Evolutionary conservation across 53 echinoderm and acorn worm genomes (phyloP).

Genomic region (Echinarachnius parma): DNA sequence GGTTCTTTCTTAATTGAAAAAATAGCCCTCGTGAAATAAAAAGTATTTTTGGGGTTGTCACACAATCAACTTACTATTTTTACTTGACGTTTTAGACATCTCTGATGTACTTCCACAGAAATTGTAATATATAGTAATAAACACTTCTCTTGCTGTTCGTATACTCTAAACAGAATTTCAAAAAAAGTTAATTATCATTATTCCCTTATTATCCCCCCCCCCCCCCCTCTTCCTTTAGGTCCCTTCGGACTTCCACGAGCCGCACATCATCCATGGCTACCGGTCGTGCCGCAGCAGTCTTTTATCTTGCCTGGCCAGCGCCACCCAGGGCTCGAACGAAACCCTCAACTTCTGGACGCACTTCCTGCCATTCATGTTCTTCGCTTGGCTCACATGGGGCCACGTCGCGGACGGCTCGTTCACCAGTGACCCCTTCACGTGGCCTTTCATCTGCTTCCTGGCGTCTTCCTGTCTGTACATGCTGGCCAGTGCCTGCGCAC

Average conservation of each 20-base stretch:
- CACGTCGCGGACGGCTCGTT: constrained; percentile 35
- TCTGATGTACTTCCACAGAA: no score
- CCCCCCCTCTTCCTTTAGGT: constrained; percentile 36
- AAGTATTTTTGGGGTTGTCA: no score
- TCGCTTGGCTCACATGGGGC: constrained; percentile 46
- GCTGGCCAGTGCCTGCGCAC: constrained; percentile 68
- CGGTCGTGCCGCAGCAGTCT: constrained; percentile 80
- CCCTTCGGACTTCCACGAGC: constrained; percentile 79
- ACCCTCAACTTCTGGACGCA: constrained; percentile 97
- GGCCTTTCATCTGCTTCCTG: constrained; percentile 69
- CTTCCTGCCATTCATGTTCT: constrained; percentile 63
- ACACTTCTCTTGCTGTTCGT: no score
- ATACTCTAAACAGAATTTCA: no score
- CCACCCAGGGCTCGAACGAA: constrained; percentile 79
- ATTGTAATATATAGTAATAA: no score
- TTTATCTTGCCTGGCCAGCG: constrained; percentile 69
- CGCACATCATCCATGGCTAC: constrained; percentile 83
- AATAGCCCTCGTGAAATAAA: no score
- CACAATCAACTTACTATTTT: no score
- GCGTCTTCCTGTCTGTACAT: constrained; percentile 63
- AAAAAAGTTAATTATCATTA: no score
- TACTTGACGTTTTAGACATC: no score
- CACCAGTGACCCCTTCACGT: constrained; percentile 68
- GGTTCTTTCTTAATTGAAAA: no score
- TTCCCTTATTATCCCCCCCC: no score